Evolutionary conservation across 1,140 invertebrate genomes (phyloP).

Genomic region (Diplogasteroides magnus): DNA sequence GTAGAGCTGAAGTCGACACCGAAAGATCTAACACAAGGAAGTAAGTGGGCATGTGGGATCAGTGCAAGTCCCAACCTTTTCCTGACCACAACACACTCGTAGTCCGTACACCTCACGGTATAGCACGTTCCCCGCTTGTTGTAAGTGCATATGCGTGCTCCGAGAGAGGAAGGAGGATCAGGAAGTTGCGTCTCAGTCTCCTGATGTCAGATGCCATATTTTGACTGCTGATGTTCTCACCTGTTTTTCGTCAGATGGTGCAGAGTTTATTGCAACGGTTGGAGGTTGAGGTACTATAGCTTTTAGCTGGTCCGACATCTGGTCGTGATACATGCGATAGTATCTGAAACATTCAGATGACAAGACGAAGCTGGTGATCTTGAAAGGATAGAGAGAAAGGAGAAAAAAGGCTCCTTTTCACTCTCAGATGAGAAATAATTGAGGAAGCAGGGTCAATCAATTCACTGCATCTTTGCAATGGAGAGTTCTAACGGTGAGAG

Average conservation of each 20-base stretch:
- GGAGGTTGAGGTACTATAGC: not conserved
- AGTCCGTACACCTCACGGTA: constrained; percentile 42
- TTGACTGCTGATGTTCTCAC: no score
- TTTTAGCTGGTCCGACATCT: constrained; percentile 30
- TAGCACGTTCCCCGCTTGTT: constrained; percentile 49
- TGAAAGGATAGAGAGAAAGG: no score
- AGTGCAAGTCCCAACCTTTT: constrained; percentile 4
- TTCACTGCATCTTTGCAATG: no score
- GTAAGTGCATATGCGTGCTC: no score
- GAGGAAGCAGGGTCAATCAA: no score
- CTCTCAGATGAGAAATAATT: no score
- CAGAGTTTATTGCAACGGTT: no score
- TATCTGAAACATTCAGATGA: constrained; percentile 42
- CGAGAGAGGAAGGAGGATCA: constrained; percentile 48
- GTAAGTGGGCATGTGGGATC: not conserved
- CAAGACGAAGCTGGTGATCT: no score
- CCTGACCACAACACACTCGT: constrained; percentile 37
- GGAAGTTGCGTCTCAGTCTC: constrained; percentile 39
- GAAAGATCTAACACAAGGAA: not conserved
- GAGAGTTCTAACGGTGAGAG: no score
- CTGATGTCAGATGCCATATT: no score
- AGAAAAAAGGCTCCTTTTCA: no score
- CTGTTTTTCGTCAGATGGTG: no score
- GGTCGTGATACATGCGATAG: constrained; percentile 52
- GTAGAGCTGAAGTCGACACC: not conserved